Percentiles rank a stretch among this genome's conserved stretches.
Evolutionary conservation across 2,888 invertebrate genomes (phyloP).

Genomic region (Synergus laeviventris): DNA sequence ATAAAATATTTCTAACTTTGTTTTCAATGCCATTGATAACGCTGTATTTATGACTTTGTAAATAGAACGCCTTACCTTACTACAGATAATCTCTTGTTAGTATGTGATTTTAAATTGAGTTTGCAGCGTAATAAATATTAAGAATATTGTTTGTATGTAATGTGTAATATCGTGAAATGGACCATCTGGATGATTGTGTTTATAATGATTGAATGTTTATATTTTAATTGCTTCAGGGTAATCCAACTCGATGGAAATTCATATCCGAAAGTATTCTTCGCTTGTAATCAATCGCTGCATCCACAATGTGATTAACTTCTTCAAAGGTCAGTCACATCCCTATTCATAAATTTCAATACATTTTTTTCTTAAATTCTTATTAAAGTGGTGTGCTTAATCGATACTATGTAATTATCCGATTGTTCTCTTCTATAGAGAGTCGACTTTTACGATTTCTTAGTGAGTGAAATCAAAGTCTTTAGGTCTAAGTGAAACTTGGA

Average conservation of each 20-base stretch:
- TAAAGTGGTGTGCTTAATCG: neutral
- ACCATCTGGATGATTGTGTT: constrained; percentile 2
- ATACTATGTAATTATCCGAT: neutral
- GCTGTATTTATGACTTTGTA: constrained; percentile 60
- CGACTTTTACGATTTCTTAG: neutral
- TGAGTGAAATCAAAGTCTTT: constrained; percentile 18
- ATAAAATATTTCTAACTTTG: constrained; percentile 58
- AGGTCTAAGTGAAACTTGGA: neutral
- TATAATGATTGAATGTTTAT: neutral
- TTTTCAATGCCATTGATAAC: constrained; percentile 57
- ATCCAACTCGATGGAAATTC: neutral
- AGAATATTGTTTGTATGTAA: constrained; percentile 4
- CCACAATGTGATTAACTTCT: neutral
- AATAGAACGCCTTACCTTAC: constrained; percentile 57
- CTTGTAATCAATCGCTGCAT: neutral
- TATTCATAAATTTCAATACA: neutral
- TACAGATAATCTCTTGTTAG: constrained; percentile 49
- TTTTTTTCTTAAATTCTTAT: neutral
- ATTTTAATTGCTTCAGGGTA: constrained; percentile 26
- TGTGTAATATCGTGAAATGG: constrained; percentile 22
- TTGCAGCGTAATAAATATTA: constrained; percentile 42
- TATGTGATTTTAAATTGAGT: constrained; percentile 43
- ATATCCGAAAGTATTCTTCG: neutral
- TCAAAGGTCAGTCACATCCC: neutral
- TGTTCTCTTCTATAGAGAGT: neutral